phyloP scores from a whole-genome alignment of 2,888 invertebrate species.

The Drosophila ezoana region DNA sequence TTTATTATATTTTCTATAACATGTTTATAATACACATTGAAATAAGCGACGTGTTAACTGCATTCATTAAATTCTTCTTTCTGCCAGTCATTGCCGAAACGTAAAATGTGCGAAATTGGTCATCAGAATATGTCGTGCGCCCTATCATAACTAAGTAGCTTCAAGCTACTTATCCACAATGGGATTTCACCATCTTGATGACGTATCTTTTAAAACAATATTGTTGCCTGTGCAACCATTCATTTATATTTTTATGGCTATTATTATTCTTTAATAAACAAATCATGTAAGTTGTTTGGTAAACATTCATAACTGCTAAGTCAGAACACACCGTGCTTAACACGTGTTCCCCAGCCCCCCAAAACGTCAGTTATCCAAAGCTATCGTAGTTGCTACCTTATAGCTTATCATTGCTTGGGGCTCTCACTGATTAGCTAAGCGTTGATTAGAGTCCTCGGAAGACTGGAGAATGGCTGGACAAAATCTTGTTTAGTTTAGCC shows the following conservation, averaged over 20 bases:
- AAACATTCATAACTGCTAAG: constrained; percentile 3
- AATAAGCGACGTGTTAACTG: neutral
- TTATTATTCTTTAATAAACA: neutral
- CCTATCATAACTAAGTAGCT: constrained; percentile 10
- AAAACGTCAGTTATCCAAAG: neutral
- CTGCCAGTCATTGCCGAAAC: neutral
- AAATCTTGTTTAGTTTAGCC: constrained; percentile 4
- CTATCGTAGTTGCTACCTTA: constrained; percentile 8
- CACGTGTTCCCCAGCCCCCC: constrained; percentile 3
- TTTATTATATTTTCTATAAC: constrained; percentile 16
- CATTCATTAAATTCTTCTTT: neutral
- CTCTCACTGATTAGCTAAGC: constrained; percentile 8
- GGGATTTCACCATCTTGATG: constrained; percentile 35
- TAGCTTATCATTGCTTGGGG: constrained; percentile 8
- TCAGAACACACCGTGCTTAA: constrained; percentile 1
- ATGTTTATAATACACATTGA: too few relatives aligned
- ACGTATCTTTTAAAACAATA: constrained; percentile 8
- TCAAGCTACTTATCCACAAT: neutral
- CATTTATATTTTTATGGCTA: neutral
- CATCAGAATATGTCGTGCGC: constrained; percentile 11
- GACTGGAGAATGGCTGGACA: neutral
- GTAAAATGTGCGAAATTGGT: neutral
- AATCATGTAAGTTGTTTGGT: constrained; percentile 1
- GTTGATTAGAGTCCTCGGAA: neutral
- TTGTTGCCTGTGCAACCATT: too few relatives aligned